A percentile compares a stretch with the other conserved stretches of the same genome.
Evolutionary conservation across 2,113 vertebrate genomes (phyloP).

Genomic region (Eurypyga helias): DNA sequence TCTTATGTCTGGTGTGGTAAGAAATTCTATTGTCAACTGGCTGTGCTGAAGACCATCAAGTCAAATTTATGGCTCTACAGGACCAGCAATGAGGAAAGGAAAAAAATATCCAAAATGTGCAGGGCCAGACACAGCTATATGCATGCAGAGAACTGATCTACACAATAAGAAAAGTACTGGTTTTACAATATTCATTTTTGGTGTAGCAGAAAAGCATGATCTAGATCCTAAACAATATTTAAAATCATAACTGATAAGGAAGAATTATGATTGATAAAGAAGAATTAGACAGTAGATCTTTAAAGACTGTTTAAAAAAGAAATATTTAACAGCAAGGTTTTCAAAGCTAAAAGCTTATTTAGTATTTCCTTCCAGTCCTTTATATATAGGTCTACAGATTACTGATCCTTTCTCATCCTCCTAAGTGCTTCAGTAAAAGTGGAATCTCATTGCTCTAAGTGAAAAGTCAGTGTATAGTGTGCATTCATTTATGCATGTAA

Average conservation of each 20-base stretch:
- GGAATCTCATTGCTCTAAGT: neutral
- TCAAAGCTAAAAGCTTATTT: neutral
- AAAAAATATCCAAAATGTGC: neutral
- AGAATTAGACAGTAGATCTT: neutral
- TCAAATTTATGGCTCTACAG: neutral
- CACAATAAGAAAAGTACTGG: accelerated
- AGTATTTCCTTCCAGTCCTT: neutral
- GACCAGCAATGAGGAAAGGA: neutral
- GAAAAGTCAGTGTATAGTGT: neutral
- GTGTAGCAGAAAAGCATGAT: neutral
- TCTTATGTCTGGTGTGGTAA: neutral
- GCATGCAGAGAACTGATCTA: neutral
- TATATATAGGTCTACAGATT: neutral
- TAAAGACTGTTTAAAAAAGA: neutral
- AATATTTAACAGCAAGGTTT: neutral
- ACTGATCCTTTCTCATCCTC: neutral
- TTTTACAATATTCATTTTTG: neutral
- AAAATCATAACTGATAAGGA: neutral
- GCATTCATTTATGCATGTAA: neutral
- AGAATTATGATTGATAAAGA: neutral
- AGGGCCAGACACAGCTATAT: neutral
- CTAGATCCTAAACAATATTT: neutral
- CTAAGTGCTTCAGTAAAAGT: neutral
- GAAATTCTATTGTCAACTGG: neutral
- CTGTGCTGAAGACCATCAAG: neutral